Base-by-base conservation (phyloP, 2,888 invertebrate species). In the Isotomurus palustris region DNA sequence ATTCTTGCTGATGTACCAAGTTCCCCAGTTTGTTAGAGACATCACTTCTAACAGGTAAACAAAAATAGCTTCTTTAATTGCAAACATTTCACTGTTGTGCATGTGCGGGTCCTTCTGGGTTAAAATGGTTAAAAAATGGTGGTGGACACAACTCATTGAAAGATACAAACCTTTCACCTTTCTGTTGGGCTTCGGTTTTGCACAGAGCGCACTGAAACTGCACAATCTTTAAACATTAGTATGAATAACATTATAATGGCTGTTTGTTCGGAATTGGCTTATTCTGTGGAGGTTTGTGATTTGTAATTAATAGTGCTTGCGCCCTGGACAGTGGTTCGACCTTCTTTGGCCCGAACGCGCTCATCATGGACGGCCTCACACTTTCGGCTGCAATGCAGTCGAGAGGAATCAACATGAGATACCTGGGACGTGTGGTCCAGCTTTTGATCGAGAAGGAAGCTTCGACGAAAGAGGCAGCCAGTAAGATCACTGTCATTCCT, bases 391-490 rank as follows among this genome's bases (percentile, higher is more conserved):
- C 92, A 8, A 80, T 99, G 76, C 99, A 99, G 78, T 88, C 87
- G 71, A 85, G 91, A 66, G 99, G 99, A 68, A 94, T 99, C 73
- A 99, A 99, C 78, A 86, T 97, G 68, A 84, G 97, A 57, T 99
- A 99, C 77, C 81, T 99, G 67, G 97, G 97, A n/a, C 60, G 70
- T 3, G 60, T 70, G 2, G 68, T 70, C 2, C 56, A 65, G 35
- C 62, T 70, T 6, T 56, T 70, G 1, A 48, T 69, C 21, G 70
- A 69, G 45, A 51, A 62, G 29, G 70, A 70, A 40, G 48, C 58
- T 14, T 50, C 51, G 25, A 48, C 53, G 35, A 67, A 67, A 41
- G 66, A 61, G 36, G 53, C 57, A 19, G 36, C 38, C 10, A 55
- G 51, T 41, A 63, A 53, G 29, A 40, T 60, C 14, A 45, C 28